Evolutionary conservation across 2,113 vertebrate genomes (phyloP), one percentile per base, ranked within the genome.

Genomic region (Lagopus leucura): DNA sequence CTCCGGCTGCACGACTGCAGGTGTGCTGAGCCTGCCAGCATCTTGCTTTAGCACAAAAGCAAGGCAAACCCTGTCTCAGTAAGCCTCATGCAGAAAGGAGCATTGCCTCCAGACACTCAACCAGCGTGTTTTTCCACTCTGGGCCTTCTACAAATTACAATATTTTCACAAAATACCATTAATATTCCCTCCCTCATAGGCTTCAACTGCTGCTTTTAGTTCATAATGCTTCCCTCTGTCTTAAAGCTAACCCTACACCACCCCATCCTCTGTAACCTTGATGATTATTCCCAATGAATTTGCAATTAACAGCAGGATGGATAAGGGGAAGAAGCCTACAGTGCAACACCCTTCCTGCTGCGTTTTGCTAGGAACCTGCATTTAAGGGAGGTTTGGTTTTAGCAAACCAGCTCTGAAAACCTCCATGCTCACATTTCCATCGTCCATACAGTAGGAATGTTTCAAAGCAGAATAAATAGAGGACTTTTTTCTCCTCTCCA

Each of bases 11-110:
- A 0, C 28, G 74, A 89, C 81, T 5, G 10, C 91, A 61, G 80
- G 75, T 60, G 10, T 80, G 90, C 78, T 84, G 75, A 91, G 90
- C 72, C 95, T 86, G 94, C 89, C 15, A 66, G 83, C 74, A 64
- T 82, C 58, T 92, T 22, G 4, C 8, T 92, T 93, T 84, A 92
- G 92, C 95, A 90, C 92, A 96, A 95, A 94, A 95, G 94, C 94
- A 92, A 93, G 94, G 90, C 47, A 94, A 93, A 90, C 27, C 86
- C 89, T 88, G 76, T 86, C 87, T 93, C 85, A 64, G 82, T 82
- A 92, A 95, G 88, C 67, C 79, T 70, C 28, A 52, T 87, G 92
- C 73, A 80, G 72, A 80, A 86, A 86, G 60, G 50, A 92, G 40
- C 69, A 58, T 60, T 90, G 82, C 84, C 76, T 27, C 73, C 65